phyloP scores from a whole-genome alignment of 2,797 vertebrate genomes.

The Esox lucius region DNA sequence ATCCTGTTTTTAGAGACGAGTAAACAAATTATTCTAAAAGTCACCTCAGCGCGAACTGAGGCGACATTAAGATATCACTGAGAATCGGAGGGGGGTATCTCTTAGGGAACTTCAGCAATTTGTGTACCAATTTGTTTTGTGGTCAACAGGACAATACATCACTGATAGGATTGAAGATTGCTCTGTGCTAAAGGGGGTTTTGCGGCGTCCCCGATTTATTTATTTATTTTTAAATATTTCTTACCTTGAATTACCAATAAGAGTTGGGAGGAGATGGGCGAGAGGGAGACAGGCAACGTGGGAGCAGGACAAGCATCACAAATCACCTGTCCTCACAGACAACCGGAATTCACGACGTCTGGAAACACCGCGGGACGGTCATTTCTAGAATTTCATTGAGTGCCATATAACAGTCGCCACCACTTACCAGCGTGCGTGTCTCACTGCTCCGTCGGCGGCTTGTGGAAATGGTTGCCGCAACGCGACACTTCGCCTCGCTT shows the following conservation, averaged over 20 bases:
- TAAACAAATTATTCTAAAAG: slow-evolving; percentile 46
- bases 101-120: background rate
- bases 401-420: background rate
- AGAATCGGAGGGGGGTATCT: background rate
- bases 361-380: background rate
- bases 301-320: slow-evolving; percentile 8
- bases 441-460: background rate
- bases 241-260: slow-evolving; percentile 18
- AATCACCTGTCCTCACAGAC: slow-evolving; percentile 7
- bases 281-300: slow-evolving; percentile 13
- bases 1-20: slow-evolving; percentile 39
- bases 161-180: slow-evolving; percentile 34
- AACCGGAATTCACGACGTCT: background rate
- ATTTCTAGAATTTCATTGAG: background rate
- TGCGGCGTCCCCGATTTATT: slow-evolving; percentile 9
- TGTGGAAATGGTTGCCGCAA: background rate
- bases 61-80: slow-evolving; percentile 20
- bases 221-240: slow-evolving; percentile 17
- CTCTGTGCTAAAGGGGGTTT: slow-evolving; percentile 26
- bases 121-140: slow-evolving; percentile 20
- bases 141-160: slow-evolving; percentile 19
- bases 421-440: background rate
- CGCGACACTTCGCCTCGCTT: background rate
- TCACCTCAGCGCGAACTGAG: slow-evolving; percentile 3
- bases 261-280: slow-evolving; percentile 26